phyloP scores from a whole-genome alignment of 2,888 invertebrate species.

The Desoria tigrina region DNA sequence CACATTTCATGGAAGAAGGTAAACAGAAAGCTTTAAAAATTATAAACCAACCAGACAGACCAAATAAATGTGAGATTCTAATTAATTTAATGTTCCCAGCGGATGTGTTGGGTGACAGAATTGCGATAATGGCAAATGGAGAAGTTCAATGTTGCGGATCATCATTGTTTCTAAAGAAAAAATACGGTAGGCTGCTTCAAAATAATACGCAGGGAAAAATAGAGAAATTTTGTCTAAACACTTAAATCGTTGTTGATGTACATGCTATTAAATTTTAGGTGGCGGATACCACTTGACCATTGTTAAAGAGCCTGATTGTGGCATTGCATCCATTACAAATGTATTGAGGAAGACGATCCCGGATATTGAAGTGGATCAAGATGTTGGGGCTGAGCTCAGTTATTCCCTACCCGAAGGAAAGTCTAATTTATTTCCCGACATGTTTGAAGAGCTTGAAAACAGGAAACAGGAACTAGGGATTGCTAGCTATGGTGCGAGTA shows the following conservation, averaged over 20 bases:
- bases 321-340: constrained; percentile 61
- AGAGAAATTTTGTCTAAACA: too few relatives aligned
- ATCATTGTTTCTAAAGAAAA: constrained; percentile 75
- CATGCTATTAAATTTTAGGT: too few relatives aligned
- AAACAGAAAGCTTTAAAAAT: constrained; percentile 1
- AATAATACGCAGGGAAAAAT: too few relatives aligned
- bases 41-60: background rate
- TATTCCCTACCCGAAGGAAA: constrained; percentile 68
- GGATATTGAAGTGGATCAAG: constrained; percentile 66
- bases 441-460: constrained; percentile 69
- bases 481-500: constrained; percentile 69
- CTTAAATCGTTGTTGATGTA: too few relatives aligned
- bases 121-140: constrained; percentile 80
- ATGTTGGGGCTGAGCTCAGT: constrained; percentile 74
- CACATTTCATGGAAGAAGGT: constrained; percentile 63
- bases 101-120: constrained; percentile 64
- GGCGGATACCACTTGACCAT: constrained; percentile 75
- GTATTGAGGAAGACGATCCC: constrained; percentile 68
- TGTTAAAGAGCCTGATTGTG: constrained; percentile 61
- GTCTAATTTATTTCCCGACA: constrained; percentile 65
- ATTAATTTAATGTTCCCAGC: constrained; percentile 16
- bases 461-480: constrained; percentile 65
- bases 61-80: background rate
- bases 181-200: constrained; percentile 56
- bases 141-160: constrained; percentile 75